phyloP scores from a whole-genome alignment of 1,140 invertebrate species.

The Drosophila kikkawai region DNA sequence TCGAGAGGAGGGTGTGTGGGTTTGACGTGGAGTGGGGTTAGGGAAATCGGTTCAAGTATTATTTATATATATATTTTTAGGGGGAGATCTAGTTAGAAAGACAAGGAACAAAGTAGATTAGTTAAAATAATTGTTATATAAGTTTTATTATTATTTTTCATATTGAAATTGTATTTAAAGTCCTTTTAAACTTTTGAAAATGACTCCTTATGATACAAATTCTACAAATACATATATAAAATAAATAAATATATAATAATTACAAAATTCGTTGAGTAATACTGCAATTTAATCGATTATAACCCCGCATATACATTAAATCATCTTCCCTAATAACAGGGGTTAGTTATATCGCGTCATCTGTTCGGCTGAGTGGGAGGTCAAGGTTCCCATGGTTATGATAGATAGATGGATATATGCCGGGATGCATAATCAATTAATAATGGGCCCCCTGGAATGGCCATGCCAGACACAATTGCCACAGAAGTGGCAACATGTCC shows the following conservation, averaged over 20 bases:
- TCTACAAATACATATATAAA: too few species aligned
- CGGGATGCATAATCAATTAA: constrained; percentile 71
- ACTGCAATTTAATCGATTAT: not conserved
- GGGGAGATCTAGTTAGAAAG: constrained; percentile 13
- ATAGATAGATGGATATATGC: constrained; percentile 46
- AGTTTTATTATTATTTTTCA: too few species aligned
- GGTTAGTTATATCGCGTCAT: constrained; percentile 48
- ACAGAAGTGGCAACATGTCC: constrained; percentile 49
- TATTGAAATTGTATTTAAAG: not conserved
- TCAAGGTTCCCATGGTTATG: constrained; percentile 59
- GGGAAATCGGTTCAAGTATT: not conserved
- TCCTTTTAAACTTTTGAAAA: not conserved
- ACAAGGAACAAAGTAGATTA: constrained; percentile 6
- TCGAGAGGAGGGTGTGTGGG: constrained; percentile 51
- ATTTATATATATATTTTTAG: not conserved
- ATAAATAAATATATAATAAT: not conserved
- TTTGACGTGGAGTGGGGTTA: constrained; percentile 41
- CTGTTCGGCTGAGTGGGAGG: constrained; percentile 49
- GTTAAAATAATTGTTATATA: too few species aligned
- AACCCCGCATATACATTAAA: constrained; percentile 4
- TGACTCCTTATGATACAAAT: not conserved
- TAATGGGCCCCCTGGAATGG: constrained; percentile 41
- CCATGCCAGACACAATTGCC: constrained; percentile 39
- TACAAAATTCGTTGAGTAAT: constrained; percentile 11
- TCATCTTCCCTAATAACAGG: constrained; percentile 6